phyloP scores from a whole-genome alignment of 2,113 vertebrate species.

The Otus sunia region DNA sequence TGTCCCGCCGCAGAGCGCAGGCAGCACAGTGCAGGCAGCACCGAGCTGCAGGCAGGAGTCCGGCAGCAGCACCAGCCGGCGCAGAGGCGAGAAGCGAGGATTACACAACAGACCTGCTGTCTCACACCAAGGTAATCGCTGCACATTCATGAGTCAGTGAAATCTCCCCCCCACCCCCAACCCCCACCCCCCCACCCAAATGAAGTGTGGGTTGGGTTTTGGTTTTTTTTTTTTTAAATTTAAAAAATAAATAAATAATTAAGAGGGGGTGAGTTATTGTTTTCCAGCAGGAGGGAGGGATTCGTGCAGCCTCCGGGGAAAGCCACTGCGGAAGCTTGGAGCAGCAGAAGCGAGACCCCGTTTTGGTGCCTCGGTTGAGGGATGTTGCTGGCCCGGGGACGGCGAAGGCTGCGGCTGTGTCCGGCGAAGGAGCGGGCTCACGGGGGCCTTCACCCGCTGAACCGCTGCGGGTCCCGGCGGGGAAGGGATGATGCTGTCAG shows the following conservation, averaged over 20 bases:
- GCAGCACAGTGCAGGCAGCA: neutral
- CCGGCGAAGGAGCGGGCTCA: fast-evolving
- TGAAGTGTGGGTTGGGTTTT: too few relatives aligned
- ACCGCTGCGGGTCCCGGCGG: fast-evolving
- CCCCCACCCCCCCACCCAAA: neutral
- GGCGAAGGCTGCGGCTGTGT: fast-evolving
- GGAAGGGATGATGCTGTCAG: neutral
- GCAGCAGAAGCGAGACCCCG: neutral
- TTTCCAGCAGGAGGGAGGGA: neutral
- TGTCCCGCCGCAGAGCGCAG: neutral
- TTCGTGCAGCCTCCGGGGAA: neutral
- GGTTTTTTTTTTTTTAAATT: neutral
- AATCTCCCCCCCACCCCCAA: neutral
- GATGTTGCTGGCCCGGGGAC: fast-evolving
- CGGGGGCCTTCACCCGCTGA: neutral
- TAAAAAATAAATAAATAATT: neutral
- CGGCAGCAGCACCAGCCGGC: neutral
- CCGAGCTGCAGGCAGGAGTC: neutral
- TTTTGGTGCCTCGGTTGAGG: fast-evolving
- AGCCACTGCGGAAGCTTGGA: neutral
- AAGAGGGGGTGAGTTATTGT: too few relatives aligned
- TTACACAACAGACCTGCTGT: conserved; percentile 38
- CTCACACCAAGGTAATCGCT: neutral
- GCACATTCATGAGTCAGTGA: neutral
- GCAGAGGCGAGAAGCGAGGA: neutral